Evolutionary conservation across 2,888 invertebrate species (phyloP).

Genomic region (Melanotus villosus): DNA sequence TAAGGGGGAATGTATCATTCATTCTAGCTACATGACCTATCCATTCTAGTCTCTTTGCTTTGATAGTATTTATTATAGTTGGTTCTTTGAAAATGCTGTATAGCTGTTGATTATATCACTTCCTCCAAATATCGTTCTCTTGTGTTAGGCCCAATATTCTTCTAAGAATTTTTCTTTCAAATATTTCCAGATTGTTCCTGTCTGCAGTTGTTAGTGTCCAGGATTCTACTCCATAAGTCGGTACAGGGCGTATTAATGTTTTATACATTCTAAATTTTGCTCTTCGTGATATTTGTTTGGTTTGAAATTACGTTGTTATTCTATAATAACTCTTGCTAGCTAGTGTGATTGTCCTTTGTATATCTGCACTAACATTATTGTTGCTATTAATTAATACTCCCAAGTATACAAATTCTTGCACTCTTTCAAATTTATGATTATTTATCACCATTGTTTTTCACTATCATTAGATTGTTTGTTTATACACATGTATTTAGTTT

Average conservation of each 20-base stretch:
- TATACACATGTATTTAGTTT: too few relatives aligned
- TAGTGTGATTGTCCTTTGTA: too few relatives aligned
- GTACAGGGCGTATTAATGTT: neutral
- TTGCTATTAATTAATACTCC: too few relatives aligned
- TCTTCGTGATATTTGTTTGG: neutral
- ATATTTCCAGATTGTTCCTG: neutral
- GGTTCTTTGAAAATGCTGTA: neutral
- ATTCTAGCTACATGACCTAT: neutral
- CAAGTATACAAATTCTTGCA: too few relatives aligned
- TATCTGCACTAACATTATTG: too few relatives aligned
- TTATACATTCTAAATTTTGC: conserved; percentile 3
- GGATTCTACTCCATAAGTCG: too few relatives aligned
- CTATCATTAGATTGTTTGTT: too few relatives aligned
- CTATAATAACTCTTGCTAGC: too few relatives aligned
- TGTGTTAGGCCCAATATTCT: neutral
- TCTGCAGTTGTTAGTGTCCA: neutral
- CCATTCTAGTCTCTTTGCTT: neutral
- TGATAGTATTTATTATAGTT: neutral
- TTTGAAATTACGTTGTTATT: neutral
- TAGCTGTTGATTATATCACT: neutral
- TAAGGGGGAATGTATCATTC: neutral
- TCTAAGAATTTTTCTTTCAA: neutral
- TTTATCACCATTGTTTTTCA: too few relatives aligned
- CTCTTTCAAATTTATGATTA: too few relatives aligned
- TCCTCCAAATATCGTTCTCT: neutral